Evolutionary conservation across 2,113 vertebrate genomes (phyloP).

Genomic region (Indri indri): DNA sequence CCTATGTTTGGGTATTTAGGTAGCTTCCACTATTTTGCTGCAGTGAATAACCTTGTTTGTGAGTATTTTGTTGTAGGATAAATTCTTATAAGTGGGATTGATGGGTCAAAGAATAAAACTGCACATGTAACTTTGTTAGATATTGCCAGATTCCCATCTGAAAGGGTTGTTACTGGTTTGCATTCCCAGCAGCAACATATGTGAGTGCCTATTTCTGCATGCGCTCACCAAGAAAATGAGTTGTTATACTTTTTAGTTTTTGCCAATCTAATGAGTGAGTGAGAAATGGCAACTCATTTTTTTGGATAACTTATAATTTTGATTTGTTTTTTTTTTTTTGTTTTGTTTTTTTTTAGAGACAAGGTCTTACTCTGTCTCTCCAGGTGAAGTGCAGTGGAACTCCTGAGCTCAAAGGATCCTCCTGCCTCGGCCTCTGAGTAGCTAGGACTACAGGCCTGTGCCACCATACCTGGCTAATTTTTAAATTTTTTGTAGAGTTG

Average conservation of each 20-base stretch:
- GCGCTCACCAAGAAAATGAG: neutral
- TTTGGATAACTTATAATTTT: neutral
- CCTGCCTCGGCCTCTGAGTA: too few relatives aligned
- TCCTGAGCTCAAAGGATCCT: too few relatives aligned
- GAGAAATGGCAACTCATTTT: neutral
- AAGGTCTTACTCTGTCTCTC: too few relatives aligned
- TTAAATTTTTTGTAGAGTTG: too few relatives aligned
- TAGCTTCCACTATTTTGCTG: neutral
- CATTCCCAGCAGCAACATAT: neutral
- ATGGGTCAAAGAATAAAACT: neutral
- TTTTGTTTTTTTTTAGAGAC: too few relatives aligned
- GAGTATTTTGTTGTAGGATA: neutral
- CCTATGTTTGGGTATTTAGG: neutral
- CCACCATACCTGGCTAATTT: too few relatives aligned
- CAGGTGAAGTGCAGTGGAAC: too few relatives aligned
- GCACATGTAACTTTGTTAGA: neutral
- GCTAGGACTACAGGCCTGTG: too few relatives aligned
- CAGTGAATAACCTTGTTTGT: neutral
- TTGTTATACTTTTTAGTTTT: neutral
- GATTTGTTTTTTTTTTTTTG: neutral
- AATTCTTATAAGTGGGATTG: neutral
- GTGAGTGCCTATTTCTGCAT: neutral
- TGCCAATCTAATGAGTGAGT: neutral
- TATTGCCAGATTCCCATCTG: neutral
- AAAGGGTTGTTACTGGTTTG: neutral